phyloP scores from a whole-genome alignment of 2,888 invertebrate genomes.

The Trypoxylon attenuatum region DNA sequence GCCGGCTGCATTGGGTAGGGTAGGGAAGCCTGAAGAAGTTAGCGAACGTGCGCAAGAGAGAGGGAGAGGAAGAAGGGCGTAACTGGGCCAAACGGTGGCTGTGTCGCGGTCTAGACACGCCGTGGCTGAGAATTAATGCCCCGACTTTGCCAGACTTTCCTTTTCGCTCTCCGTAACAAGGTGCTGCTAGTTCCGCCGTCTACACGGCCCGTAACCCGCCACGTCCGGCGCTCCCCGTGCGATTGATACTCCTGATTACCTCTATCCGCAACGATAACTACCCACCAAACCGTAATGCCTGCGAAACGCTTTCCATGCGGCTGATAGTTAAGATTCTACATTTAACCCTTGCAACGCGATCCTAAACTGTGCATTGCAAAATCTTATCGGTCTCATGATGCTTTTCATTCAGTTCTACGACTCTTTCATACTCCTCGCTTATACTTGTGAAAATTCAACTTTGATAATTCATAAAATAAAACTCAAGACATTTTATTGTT shows the following conservation, averaged over 20 bases:
- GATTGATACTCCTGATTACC: background rate
- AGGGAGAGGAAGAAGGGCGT: constrained; percentile 48
- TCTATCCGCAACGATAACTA: background rate
- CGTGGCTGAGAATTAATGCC: constrained; percentile 51
- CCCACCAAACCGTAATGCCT: background rate
- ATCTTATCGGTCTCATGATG: no score
- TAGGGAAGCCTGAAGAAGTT: constrained; percentile 13
- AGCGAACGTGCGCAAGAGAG: background rate
- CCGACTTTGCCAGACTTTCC: constrained; percentile 49
- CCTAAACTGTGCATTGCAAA: no score
- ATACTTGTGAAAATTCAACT: no score
- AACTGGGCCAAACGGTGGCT: constrained; percentile 59
- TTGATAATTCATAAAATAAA: no score
- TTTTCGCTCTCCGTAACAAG: constrained; percentile 49
- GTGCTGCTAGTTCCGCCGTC: constrained; percentile 16
- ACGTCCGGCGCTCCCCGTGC: background rate
- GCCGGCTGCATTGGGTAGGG: background rate
- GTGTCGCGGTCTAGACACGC: constrained; percentile 56
- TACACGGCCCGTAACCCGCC: constrained; percentile 1
- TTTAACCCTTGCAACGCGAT: no score
- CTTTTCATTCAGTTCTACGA: no score
- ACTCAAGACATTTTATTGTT: no score
- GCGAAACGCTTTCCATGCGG: background rate
- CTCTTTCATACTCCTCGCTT: no score
- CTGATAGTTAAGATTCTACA: no score